phyloP scores from a whole-genome alignment of 2,113 vertebrate genomes.

The Astatoreochromis straeleni region DNA sequence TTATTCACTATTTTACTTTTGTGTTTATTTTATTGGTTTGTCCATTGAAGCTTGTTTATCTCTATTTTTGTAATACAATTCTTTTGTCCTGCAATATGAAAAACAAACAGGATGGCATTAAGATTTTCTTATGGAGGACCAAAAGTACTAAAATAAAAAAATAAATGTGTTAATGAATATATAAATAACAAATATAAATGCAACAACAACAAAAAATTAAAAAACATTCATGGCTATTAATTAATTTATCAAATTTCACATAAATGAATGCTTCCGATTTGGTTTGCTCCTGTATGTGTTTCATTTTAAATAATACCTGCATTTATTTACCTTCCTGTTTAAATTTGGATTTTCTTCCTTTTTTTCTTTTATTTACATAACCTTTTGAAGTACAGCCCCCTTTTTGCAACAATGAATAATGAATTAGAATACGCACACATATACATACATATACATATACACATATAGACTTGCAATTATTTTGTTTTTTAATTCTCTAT shows the following conservation, averaged over 20 bases:
- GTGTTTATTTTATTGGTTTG: not conserved
- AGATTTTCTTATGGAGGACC: not conserved
- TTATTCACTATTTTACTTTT: not conserved
- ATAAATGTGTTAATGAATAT: not conserved
- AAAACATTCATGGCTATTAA: not conserved
- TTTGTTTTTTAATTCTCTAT: not conserved
- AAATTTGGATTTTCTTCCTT: not conserved
- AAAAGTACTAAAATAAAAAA: not conserved
- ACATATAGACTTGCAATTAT: not conserved
- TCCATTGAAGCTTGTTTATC: no score
- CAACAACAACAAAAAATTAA: not conserved
- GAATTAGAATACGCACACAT: not conserved
- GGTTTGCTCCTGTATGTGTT: not conserved
- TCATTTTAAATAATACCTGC: not conserved
- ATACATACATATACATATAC: accelerated
- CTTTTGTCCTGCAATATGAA: not conserved
- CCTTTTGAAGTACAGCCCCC: not conserved
- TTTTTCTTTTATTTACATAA: not conserved
- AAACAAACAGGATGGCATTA: not conserved
- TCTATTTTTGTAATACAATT: not conserved
- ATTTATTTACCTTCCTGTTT: not conserved
- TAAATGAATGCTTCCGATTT: not conserved
- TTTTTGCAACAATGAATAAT: not conserved
- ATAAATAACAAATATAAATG: not conserved
- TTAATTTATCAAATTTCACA: not conserved